Evolutionary conservation across 2,888 invertebrate genomes (phyloP), one percentile per base, ranked within the genome.

Genomic region (Yponomeuta plumbellus): DNA sequence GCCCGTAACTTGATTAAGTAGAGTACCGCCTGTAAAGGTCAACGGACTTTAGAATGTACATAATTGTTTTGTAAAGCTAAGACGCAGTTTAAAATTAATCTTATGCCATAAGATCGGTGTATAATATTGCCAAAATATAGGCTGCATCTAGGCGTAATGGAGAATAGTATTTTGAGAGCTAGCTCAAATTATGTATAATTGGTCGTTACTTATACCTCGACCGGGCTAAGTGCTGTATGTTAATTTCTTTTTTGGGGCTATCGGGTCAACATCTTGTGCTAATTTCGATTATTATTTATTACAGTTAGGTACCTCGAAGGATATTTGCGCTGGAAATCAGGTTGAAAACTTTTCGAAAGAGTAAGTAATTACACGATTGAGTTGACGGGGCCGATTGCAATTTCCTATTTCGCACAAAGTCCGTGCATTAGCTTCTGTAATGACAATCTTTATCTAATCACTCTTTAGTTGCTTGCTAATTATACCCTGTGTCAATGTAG

Each of bases 321-420:
- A 78, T 73, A 73, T 65, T 72, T 74, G 59, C 59, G 17, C 59
- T 78, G 76, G 77, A 79, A 76, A 78, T 75, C 74, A 69, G 71
- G 71, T 72, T 74, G 34, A 44, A 59, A 22, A 21, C 23, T 59
- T 59, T 59, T 59, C 11, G 59, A 52, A 52, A 52, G 44, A 52
- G 44, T 52, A 13, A 52, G 44, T 52, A 52, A 52, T 52, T 52
- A 52, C 17, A 52, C 44, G 44, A 52, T 52, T 52, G 44, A 52
- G 44, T 52, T 52, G 13, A 52, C 44, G 44, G 17, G 44, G 13
- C 34, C 44, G 44, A 52, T 52, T 52, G 44, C 44, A 52, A 52
- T 17, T 52, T 52, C 44, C 44, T 52, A 52, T 52, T 52, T 52
- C 44, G 17, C 44, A 17, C 17, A 17, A 52, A 52, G 44, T 52